Conservation (phyloP, 2,113 vertebrate genomes). For the Antigone vipio region DNA sequence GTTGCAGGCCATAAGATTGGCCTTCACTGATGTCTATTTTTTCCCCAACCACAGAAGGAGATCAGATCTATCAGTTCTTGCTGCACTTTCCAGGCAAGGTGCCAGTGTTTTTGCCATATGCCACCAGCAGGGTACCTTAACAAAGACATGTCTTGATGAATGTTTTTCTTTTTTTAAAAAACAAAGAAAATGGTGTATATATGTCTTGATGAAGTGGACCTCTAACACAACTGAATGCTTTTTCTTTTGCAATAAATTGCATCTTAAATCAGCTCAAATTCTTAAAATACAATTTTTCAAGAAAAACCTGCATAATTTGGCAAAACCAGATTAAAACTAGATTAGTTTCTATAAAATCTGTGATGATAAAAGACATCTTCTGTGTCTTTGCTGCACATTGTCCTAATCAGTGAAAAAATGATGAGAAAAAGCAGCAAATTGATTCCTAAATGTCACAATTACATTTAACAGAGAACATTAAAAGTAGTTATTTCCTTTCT, state of each 20-base stretch:
- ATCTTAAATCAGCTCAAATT: not conserved
- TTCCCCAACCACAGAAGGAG: not conserved
- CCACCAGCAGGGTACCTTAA: not conserved
- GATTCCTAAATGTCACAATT: slow-evolving; percentile 36
- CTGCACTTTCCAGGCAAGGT: slow-evolving; percentile 14
- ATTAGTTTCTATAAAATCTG: not conserved
- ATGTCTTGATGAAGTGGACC: not conserved
- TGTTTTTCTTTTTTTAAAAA: not conserved
- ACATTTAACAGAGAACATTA: slow-evolving; percentile 20
- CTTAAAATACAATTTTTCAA: not conserved
- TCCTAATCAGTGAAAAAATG: slow-evolving; percentile 6
- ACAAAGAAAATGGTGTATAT: not conserved
- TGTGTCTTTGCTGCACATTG: not conserved
- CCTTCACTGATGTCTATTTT: not conserved
- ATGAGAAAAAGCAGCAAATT: slow-evolving; percentile 9
- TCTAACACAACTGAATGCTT: not conserved
- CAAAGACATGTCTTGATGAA: not conserved
- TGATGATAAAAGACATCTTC: not conserved
- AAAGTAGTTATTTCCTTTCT: slow-evolving; percentile 40
- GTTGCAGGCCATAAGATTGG: not conserved
- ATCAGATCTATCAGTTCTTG: not conserved
- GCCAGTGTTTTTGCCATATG: slow-evolving; percentile 34
- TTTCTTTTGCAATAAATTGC: not conserved
- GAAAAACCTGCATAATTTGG: not conserved
- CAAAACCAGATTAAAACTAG: not conserved